These are phyloP conservation scores for Spea hammondii DNA, from an alignment of 2,797 vertebrate species.

Conservation along the genomic window DNA sequence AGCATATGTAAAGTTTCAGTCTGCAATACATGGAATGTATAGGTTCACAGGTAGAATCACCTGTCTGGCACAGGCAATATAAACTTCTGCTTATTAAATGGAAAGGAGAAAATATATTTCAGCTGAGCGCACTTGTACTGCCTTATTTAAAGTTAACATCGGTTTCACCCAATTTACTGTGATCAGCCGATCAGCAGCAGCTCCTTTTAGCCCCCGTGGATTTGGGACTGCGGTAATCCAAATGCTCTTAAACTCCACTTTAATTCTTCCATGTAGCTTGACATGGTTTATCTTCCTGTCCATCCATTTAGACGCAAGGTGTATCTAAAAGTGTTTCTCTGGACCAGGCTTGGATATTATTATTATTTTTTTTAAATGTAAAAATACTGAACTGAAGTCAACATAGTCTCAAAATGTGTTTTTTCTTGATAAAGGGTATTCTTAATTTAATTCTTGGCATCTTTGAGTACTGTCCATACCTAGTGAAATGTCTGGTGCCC, in stretches of 20 bases:
- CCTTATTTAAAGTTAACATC: slow-evolving; percentile 36
- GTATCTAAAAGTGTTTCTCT: slow-evolving; percentile 38
- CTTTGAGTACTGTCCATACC: too few relatives aligned
- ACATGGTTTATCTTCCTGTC: slow-evolving; percentile 33
- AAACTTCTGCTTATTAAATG: too few relatives aligned
- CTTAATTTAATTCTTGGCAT: not conserved
- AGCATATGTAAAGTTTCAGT: too few relatives aligned
- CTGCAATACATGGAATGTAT: too few relatives aligned
- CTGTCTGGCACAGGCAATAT: too few relatives aligned
- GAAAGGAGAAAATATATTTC: slow-evolving; percentile 13
- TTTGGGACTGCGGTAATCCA: slow-evolving; percentile 39
- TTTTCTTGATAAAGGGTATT: not conserved
- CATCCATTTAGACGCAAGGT: slow-evolving; percentile 43
- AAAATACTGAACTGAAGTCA: not conserved
- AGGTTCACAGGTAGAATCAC: too few relatives aligned
- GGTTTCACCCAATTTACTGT: slow-evolving; percentile 7
- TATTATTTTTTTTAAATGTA: slow-evolving; percentile 17
- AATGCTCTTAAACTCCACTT: slow-evolving; percentile 18
- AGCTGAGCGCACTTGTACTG: slow-evolving; percentile 1
- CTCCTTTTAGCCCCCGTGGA: slow-evolving; percentile 38
- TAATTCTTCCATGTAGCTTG: slow-evolving; percentile 39
- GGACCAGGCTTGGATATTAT: slow-evolving; percentile 5
- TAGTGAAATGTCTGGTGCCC: too few relatives aligned
- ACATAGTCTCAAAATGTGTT: slow-evolving; percentile 18
- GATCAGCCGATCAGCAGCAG: slow-evolving; percentile 45